These are phyloP conservation scores for Protomyctophum bolini DNA, from an alignment of 2,113 vertebrate genomes.

Conservation along the genomic window DNA sequence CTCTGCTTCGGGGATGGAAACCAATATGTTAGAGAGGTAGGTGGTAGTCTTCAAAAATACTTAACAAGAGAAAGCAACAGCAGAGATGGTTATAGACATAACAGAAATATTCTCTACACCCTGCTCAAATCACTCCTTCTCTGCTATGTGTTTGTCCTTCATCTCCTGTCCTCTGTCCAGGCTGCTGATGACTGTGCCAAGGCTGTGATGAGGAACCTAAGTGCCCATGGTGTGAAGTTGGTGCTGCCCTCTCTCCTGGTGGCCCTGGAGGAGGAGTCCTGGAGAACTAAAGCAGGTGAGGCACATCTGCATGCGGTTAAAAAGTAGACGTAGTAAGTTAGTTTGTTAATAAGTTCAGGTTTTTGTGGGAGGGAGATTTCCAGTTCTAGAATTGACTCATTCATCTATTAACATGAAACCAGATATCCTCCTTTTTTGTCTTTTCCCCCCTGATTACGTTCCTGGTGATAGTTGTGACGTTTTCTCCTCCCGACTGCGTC, in stretches of 20 bases:
- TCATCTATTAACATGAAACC: no score
- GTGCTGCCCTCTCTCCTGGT: slow-evolving; percentile 94
- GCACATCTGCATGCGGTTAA: no score
- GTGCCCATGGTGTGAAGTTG: slow-evolving; percentile 96
- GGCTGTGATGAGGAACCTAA: slow-evolving; percentile 98
- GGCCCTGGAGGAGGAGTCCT: slow-evolving; percentile 96
- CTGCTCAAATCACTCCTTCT: neutral
- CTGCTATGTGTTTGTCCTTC: neutral
- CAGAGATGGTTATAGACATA: neutral
- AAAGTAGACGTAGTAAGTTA: no score
- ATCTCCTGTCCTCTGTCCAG: slow-evolving; percentile 63
- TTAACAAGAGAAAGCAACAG: no score
- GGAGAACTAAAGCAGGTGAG: slow-evolving; percentile 97
- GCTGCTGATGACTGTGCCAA: slow-evolving; percentile 99
- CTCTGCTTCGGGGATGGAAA: slow-evolving; percentile 98
- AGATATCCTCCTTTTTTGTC: no score
- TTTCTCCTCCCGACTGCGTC: neutral
- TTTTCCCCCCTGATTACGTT: no score
- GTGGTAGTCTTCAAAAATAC: neutral
- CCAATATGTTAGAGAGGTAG: slow-evolving; percentile 97
- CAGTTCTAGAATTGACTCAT: neutral
- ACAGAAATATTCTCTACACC: neutral
- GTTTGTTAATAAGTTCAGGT: no score
- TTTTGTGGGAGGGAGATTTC: no score
- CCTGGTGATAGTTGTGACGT: no score